These are phyloP conservation scores for Erebia aethiops DNA, from an alignment of 2,888 invertebrate genomes.

Conservation along the genomic window DNA sequence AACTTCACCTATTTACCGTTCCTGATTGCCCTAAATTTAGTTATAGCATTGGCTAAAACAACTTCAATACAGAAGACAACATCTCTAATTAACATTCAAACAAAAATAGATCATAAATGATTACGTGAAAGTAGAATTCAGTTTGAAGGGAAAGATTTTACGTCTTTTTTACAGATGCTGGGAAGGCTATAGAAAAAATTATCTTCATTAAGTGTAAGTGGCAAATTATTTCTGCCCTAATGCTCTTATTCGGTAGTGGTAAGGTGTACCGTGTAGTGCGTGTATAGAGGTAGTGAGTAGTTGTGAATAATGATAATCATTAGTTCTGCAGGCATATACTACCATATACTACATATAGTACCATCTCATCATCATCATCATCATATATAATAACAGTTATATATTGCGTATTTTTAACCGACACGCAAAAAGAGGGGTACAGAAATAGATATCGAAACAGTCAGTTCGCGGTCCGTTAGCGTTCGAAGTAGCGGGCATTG, in stretches of 20 bases:
- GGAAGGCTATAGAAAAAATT: conserved; percentile 17
- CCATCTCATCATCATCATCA: no score
- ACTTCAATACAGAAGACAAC: neutral
- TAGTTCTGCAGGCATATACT: no score
- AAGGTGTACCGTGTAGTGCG: neutral
- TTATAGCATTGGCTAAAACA: neutral
- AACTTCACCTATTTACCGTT: conserved; percentile 19
- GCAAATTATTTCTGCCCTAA: conserved; percentile 10
- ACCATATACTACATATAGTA: no score
- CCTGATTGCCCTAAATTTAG: conserved; percentile 19
- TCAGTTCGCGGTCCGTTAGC: no score
- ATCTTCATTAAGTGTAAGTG: conserved; percentile 16
- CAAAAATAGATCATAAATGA: neutral
- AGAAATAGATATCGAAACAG: no score
- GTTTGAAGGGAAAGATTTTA: neutral
- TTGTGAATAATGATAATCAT: neutral
- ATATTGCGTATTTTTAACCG: no score
- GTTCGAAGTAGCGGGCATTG: no score
- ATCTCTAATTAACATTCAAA: neutral
- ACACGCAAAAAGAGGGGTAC: no score
- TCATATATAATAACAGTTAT: no score
- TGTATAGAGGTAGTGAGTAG: neutral
- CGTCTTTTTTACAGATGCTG: neutral
- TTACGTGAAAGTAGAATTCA: neutral
- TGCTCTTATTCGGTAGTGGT: neutral